Evolutionary conservation across 2,113 vertebrate genomes (phyloP).

Genomic region (Psilopogon haemacephalus): DNA sequence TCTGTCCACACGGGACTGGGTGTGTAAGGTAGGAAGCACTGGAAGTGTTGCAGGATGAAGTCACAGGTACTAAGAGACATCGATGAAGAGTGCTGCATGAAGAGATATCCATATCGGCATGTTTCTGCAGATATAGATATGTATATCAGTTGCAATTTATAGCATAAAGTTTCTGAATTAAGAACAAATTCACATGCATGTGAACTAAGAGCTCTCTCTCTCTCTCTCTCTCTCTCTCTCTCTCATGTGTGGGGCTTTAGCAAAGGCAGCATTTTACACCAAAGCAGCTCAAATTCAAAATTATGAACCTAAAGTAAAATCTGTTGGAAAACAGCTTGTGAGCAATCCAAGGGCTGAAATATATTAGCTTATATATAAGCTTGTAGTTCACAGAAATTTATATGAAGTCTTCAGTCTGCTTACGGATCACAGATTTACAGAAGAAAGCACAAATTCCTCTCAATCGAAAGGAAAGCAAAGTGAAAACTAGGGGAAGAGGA

Average conservation of each 20-base stretch:
- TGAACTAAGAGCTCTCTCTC: neutral
- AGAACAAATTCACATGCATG: neutral
- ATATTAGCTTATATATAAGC: neutral
- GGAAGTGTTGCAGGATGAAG: neutral
- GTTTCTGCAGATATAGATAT: neutral
- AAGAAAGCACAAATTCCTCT: constrained; percentile 19
- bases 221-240: neutral
- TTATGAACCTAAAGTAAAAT: neutral
- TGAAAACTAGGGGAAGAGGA: neutral
- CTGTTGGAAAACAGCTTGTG: neutral
- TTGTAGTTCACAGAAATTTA: constrained; percentile 3
- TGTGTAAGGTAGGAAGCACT: neutral
- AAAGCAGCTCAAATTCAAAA: neutral
- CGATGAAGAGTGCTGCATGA: neutral
- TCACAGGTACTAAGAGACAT: neutral
- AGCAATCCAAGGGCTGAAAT: constrained; percentile 2
- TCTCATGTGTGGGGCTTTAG: too few species aligned
- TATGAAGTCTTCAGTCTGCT: neutral
- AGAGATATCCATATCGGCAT: neutral
- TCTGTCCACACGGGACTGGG: neutral
- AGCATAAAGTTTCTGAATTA: neutral
- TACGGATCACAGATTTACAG: constrained; percentile 8
- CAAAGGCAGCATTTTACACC: neutral
- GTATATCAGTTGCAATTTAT: neutral
- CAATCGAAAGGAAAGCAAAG: neutral